Base-by-base conservation (phyloP, 2,888 invertebrate species). In the Cephalotes varians region DNA sequence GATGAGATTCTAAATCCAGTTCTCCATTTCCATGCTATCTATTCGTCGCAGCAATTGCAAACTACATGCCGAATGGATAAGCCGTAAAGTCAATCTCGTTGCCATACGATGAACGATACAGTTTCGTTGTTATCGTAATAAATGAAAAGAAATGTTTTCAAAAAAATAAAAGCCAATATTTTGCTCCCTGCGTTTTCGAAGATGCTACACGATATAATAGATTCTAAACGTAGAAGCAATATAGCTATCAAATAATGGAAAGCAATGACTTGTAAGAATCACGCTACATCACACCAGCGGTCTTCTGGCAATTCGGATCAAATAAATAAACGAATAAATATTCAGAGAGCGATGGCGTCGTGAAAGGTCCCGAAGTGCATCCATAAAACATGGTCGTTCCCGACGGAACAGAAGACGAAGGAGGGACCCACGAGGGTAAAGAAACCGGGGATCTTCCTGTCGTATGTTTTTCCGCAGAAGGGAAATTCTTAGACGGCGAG, bases 371-470 rank as follows among this genome's bases (percentile, higher is more conserved):
- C 81, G 88, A 88, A 90, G 88, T 81, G 81, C 89, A 90, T 91
- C 89, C 87, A 91, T 91, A 91, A 91, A 91, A 91, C 89, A 91
- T 90, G 86, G 67, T 56, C 69, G 81, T 81, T 60, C 69, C 73
- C 64, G 15, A n/a, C n/a, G 49, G 40, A 74, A 47, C n/a, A 56
- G 54, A 58, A 25, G 21, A 54, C 40, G 71, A 64, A 72, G 71
- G 4, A 76, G 81, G 56, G 47, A 60, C n/a, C 44, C 67, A 69
- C 18, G 72, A 69, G 73, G 69, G 79, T 82, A 83, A 84, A 84
- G 86, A 85, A 79, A 87, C 54, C 60, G 67, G 81, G 81, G 60
- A 77, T 86, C 86, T 86, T 82, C 77, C 69, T 80, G 82, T 73
- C 80, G 83, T 83, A 85, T 82, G 87, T 86, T 86, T 51, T 34